Base-by-base conservation (phyloP, 2,797 vertebrate genomes). In the Helostoma temminkii region DNA sequence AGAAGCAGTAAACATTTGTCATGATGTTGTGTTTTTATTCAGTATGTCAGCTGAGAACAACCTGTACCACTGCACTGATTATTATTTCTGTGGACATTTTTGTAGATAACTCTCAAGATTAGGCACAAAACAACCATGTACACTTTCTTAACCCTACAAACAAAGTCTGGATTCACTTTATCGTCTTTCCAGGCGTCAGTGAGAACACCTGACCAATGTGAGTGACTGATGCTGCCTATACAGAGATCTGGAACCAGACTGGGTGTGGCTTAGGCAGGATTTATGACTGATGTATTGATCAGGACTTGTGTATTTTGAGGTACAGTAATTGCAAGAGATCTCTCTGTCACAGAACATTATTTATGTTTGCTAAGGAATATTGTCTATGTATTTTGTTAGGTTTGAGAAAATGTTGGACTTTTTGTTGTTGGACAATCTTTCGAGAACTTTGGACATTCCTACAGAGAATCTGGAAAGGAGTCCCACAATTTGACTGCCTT, bases 281-380 rank as follows among this genome's bases (percentile, higher is more conserved):
- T 19, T 26, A 14, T 5, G 34, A 49, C 42, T 53, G 22, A 58
- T 45, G n/a, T 26, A 3, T 19, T 50, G 22, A 30, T 5, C 9
- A 19, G 42, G 14, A 55, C 39, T 15, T 7, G 19, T 42, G 9
- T 30, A 30, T 10, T 43, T 48, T 41, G 22, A 19, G 18, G 28
- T 46, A 6, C 54, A n/a, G 19, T 52, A 47, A 65, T 19, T 43
- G 0, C 6, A 34, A 59, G 10, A 54, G 26, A 64, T 78, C 6
- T 16, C 41, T 7, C 12, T 16, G 52, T 45, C 16, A 39, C 52
- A 32, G 4, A 66, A 74, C 72, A 71, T 34, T 53, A 76, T 56
- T 21, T 9, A 5, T 46, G 18, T 61, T 65, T 56, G 32, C 63
- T 32, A 10, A 32, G 19, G 24, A 18, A 42, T 8, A 5, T 12